phyloP scores from a whole-genome alignment of 1,140 invertebrate genomes.

The Bombus difficillimus region DNA sequence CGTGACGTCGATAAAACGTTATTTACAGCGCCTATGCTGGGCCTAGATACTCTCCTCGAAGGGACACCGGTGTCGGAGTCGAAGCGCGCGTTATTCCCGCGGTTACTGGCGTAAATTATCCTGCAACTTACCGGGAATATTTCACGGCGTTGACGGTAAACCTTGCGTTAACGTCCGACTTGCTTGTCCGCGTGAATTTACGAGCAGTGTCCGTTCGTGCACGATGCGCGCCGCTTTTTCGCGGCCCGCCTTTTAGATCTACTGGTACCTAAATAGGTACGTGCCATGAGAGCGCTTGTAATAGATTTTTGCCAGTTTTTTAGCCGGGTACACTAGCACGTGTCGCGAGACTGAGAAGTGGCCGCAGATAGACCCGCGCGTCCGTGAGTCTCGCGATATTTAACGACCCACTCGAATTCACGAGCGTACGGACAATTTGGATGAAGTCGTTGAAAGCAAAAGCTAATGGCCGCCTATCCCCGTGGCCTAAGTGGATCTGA shows the following conservation, averaged over 20 bases:
- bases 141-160: constrained; percentile 71
- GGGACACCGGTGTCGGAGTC: constrained; percentile 41
- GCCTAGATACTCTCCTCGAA: constrained; percentile 35
- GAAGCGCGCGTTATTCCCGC: constrained; percentile 63
- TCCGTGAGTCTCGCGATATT: constrained; percentile 10
- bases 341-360: background rate
- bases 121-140: constrained; percentile 68
- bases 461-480: constrained; percentile 25
- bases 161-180: constrained; percentile 70
- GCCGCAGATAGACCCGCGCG: background rate
- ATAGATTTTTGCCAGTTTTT: constrained; percentile 38
- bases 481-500: constrained; percentile 28
- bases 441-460: constrained; percentile 47
- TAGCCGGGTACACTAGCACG: background rate
- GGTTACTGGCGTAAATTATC: constrained; percentile 68
- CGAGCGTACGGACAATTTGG: constrained; percentile 31
- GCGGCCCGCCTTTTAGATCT: constrained; percentile 59
- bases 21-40: constrained; percentile 47
- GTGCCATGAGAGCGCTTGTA: constrained; percentile 51
- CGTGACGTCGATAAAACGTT: constrained; percentile 59
- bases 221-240: constrained; percentile 64
- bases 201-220: constrained; percentile 60
- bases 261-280: constrained; percentile 63
- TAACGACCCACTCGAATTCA: constrained; percentile 48
- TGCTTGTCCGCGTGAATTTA: constrained; percentile 69